phyloP scores from a whole-genome alignment of 1,140 invertebrate species.

The Limonius californicus region DNA sequence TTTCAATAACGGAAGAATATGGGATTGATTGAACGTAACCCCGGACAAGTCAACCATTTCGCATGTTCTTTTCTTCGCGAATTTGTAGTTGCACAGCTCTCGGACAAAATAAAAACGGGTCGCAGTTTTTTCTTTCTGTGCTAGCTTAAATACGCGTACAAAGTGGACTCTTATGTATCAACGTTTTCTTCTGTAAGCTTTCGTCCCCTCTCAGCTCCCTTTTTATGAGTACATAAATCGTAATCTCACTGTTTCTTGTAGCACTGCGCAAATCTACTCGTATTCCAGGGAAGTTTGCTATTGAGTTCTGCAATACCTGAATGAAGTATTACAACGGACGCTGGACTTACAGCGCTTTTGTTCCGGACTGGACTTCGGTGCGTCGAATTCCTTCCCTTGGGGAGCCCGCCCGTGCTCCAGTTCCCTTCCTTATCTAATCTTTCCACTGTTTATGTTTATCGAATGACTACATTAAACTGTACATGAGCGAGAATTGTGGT shows the following conservation, averaged over 20 bases:
- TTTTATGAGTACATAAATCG: not conserved
- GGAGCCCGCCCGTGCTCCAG: too few species aligned
- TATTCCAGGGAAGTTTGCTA: not conserved
- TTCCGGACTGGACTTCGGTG: not conserved
- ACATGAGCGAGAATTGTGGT: not conserved
- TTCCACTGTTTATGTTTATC: not conserved
- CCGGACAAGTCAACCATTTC: not conserved
- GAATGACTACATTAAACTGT: not conserved
- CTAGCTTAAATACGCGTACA: not conserved
- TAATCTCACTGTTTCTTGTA: not conserved
- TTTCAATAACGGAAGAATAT: conserved; percentile 26
- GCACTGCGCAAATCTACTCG: not conserved
- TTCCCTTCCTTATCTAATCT: not conserved
- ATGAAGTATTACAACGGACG: not conserved
- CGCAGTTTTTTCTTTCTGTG: not conserved
- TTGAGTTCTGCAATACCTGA: not conserved
- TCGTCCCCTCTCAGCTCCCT: not conserved
- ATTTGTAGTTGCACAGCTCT: not conserved
- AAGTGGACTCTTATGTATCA: not conserved
- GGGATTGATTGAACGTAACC: conserved; percentile 3
- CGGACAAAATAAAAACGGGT: not conserved
- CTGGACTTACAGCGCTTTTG: too few species aligned
- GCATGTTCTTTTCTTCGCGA: not conserved
- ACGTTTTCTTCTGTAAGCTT: not conserved
- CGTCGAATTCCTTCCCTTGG: not conserved